Conservation (phyloP, 1,140 invertebrate species). For the Thaumetopoea pityocampa region DNA sequence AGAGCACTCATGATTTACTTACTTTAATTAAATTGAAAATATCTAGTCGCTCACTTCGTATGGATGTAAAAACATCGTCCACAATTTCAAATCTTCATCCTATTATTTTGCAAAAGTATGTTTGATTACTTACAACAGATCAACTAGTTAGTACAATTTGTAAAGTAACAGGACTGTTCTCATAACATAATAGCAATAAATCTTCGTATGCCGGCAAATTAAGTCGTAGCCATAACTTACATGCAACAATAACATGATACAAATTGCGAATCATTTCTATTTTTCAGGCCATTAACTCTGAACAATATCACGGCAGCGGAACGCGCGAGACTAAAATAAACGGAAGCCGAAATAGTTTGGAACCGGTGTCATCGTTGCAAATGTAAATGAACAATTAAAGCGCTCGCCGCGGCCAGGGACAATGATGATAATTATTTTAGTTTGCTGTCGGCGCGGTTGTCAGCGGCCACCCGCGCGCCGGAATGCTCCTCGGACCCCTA, state of each 20-base stretch:
- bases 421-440: constrained; percentile 76
- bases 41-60: too few relatives aligned
- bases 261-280: constrained; percentile 64
- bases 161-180: not conserved
- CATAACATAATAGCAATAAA: constrained; percentile 6
- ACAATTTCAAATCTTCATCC: too few relatives aligned
- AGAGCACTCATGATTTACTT: too few relatives aligned
- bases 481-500: constrained; percentile 69
- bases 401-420: constrained; percentile 68
- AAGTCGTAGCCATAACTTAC: constrained; percentile 24
- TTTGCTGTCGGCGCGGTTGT: constrained; percentile 67
- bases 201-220: constrained; percentile 12
- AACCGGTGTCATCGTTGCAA: constrained; percentile 73
- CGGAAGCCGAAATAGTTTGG: constrained; percentile 65
- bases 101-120: too few relatives aligned
- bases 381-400: constrained; percentile 76
- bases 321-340: constrained; percentile 64
- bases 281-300: constrained; percentile 71
- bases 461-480: constrained; percentile 44
- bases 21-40: too few relatives aligned
- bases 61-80: too few relatives aligned
- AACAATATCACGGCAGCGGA: constrained; percentile 60
- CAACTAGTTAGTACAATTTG: not conserved
- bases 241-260: constrained; percentile 45
- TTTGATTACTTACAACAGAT: not conserved